phyloP scores from a whole-genome alignment of 2,797 vertebrate species.

The Sebastes cheni region DNA sequence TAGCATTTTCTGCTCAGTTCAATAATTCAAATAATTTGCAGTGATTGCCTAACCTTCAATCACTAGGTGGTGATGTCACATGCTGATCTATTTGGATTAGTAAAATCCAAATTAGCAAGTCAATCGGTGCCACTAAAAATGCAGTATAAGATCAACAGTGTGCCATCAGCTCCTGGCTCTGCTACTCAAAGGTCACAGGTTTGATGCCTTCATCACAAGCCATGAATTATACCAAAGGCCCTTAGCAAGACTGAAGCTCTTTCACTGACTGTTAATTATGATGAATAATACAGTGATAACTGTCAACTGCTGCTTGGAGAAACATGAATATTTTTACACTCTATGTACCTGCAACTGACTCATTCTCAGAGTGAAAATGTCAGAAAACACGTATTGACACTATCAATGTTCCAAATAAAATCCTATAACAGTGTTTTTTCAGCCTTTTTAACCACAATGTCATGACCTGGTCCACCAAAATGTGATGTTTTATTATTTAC shows the following conservation, averaged over 20 bases:
- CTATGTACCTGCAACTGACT: neutral
- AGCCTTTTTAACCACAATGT: neutral
- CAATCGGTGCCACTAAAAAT: conserved; percentile 69
- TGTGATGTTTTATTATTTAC: neutral
- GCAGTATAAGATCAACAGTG: conserved; percentile 40
- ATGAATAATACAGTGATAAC: neutral
- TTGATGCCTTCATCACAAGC: conserved; percentile 14
- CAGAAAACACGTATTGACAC: neutral
- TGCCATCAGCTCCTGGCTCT: conserved; percentile 5
- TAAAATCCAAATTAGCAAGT: conserved; percentile 48
- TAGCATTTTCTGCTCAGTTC: neutral
- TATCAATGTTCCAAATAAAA: neutral
- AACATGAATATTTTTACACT: neutral
- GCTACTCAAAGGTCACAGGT: conserved; percentile 28
- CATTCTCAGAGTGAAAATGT: neutral
- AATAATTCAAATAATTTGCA: conserved; percentile 12
- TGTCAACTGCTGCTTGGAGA: neutral
- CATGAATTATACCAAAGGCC: neutral
- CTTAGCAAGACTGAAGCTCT: neutral
- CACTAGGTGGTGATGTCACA: conserved; percentile 30
- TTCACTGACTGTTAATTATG: neutral
- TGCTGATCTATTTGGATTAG: conserved; percentile 55
- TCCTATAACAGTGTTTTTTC: neutral
- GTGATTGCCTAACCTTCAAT: conserved; percentile 24
- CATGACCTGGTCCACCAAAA: neutral